Evolutionary conservation across 2,888 invertebrate genomes (phyloP).

Genomic region (Oscheius sp.): DNA sequence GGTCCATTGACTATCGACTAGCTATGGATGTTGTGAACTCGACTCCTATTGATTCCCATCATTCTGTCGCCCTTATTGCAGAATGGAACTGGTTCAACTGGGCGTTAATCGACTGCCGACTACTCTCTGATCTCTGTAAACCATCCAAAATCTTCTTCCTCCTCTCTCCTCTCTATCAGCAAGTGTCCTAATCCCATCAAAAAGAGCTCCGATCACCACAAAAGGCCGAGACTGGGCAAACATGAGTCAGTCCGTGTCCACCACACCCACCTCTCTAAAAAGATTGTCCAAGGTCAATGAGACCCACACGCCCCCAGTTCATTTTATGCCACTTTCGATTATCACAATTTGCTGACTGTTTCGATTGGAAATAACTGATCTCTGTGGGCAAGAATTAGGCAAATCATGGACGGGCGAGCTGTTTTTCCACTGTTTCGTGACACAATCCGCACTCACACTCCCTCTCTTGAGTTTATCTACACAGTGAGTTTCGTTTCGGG

Average conservation of each 20-base stretch:
- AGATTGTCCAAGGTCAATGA: conserved; percentile 1
- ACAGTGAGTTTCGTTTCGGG: no score
- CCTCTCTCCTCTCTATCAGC: not conserved
- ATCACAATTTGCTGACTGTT: not conserved
- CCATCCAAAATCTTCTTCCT: not conserved
- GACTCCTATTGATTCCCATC: not conserved
- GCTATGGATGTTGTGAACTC: not conserved
- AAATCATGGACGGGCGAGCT: not conserved
- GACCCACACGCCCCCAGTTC: not conserved
- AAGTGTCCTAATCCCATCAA: not conserved
- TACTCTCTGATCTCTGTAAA: not conserved
- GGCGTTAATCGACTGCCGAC: not conserved
- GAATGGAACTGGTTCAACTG: not conserved
- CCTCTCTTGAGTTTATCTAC: no score
- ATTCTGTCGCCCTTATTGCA: not conserved
- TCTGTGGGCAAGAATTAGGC: not conserved
- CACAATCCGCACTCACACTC: no score
- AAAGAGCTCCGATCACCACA: not conserved
- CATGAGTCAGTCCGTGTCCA: conserved; percentile 10
- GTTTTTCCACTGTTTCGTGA: not conserved
- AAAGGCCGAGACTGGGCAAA: conserved; percentile 27
- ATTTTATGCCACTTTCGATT: not conserved
- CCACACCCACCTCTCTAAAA: not conserved
- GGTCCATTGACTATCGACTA: no score
- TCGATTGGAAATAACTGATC: not conserved